Evolutionary conservation across 2,113 vertebrate species (phyloP).

Genomic region (Etheostoma spectabile): DNA sequence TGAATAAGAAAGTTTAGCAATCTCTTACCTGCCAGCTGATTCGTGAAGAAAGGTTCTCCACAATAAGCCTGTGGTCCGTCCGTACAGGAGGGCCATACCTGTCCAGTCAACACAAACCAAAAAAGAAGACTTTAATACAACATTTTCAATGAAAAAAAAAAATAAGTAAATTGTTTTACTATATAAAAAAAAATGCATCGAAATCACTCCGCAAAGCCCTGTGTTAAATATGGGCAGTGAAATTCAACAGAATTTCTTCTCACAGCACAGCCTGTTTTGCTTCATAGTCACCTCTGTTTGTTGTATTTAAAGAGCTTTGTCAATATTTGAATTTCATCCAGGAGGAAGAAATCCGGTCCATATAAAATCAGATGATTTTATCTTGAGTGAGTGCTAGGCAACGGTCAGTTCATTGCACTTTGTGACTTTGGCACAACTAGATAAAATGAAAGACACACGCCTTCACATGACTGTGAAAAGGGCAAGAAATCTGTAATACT

Average conservation of each 20-base stretch:
- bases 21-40: slow-evolving; percentile 94
- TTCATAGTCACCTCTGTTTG: background rate
- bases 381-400: too few relatives aligned
- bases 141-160: background rate
- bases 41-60: slow-evolving; percentile 92
- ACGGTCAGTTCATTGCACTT: background rate
- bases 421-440: background rate
- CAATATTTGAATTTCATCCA: slow-evolving; percentile 44
- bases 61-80: slow-evolving; percentile 92
- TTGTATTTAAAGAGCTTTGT: background rate
- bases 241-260: background rate
- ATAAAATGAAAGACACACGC: background rate
- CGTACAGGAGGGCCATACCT: slow-evolving; percentile 92
- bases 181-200: background rate
- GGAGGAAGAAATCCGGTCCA: background rate
- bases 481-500: background rate
- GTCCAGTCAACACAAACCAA: background rate
- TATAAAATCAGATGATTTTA: background rate
- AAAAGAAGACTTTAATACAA: background rate
- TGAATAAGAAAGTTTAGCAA: background rate
- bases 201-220: background rate
- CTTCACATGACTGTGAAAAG: background rate
- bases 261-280: background rate
- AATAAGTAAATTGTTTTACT: too few relatives aligned
- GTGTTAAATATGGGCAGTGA: background rate